Evolutionary conservation across 2,797 vertebrate species (phyloP).

Genomic region (Acanthiza pusilla): DNA sequence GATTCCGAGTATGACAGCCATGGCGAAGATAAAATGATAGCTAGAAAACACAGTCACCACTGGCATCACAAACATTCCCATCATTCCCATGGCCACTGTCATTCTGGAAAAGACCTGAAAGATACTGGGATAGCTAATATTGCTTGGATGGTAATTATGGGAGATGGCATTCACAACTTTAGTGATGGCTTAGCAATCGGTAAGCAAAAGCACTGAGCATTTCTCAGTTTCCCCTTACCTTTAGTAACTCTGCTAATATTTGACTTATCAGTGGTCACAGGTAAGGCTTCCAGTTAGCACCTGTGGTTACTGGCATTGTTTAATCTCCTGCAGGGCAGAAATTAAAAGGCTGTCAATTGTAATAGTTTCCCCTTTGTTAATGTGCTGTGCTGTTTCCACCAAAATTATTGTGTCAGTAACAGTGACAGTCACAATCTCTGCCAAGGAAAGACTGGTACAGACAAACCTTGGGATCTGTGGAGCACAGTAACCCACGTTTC

Average conservation of each 20-base stretch:
- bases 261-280: neutral
- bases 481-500: neutral
- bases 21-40: conserved; percentile 60
- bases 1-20: conserved; percentile 70
- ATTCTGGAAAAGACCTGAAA: conserved; percentile 95
- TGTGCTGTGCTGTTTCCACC: neutral
- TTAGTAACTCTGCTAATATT: neutral
- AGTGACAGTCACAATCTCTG: neutral
- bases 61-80: conserved; percentile 82
- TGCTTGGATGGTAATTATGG: conserved; percentile 99
- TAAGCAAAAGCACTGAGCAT: conserved; percentile 61
- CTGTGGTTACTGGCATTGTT: neutral
- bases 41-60: conserved; percentile 78
- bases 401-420: neutral
- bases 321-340: neutral
- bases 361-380: neutral
- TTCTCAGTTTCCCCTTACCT: neutral
- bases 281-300: neutral
- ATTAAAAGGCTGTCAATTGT: neutral
- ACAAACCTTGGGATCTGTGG: neutral
- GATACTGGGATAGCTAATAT: conserved; percentile 96
- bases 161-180: conserved; percentile 99
- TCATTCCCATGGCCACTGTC: conserved; percentile 93
- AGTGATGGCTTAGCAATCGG: conserved; percentile 97
- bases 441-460: neutral